Conservation (phyloP, 2,797 vertebrate species). For the Neosilurus hyrtlii region DNA sequence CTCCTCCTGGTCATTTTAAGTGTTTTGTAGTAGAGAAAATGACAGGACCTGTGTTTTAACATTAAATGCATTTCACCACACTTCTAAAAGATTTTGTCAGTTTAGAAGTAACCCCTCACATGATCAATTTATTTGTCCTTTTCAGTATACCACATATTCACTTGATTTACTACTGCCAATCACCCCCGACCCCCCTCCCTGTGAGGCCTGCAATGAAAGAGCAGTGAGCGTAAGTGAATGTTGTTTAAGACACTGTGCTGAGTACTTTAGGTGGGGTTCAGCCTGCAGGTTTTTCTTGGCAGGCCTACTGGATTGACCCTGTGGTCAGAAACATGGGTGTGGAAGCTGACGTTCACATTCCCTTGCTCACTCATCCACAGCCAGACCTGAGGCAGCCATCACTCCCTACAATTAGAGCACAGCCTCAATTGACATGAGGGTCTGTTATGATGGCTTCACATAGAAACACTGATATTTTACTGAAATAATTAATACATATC, state of each 20-base stretch:
- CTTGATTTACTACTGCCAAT: conserved; percentile 4
- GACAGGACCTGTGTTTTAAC: neutral
- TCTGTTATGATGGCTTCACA: neutral
- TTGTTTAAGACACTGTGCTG: conserved; percentile 42
- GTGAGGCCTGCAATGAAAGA: conserved; percentile 4
- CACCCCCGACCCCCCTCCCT: neutral
- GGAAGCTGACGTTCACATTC: conserved; percentile 70
- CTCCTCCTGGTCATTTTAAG: conserved; percentile 15
- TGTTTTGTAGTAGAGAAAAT: conserved; percentile 5
- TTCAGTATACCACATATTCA: conserved; percentile 1
- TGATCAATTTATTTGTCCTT: conserved; percentile 15
- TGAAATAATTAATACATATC: neutral
- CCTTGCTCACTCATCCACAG: conserved; percentile 47
- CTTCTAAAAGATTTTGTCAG: neutral
- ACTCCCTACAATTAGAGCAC: neutral
- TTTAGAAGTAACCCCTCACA: conserved; percentile 20
- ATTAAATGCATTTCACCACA: neutral
- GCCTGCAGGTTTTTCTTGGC: conserved; percentile 76
- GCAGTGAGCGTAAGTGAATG: conserved; percentile 17
- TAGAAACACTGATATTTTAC: neutral
- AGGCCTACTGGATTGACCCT: conserved; percentile 61
- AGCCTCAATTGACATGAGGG: neutral
- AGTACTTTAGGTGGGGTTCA: conserved; percentile 61
- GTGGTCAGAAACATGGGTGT: conserved; percentile 72
- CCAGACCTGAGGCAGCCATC: conserved; percentile 9